Conservation (phyloP, 2,888 invertebrate genomes). For the Hydrotaea diabolus region DNA sequence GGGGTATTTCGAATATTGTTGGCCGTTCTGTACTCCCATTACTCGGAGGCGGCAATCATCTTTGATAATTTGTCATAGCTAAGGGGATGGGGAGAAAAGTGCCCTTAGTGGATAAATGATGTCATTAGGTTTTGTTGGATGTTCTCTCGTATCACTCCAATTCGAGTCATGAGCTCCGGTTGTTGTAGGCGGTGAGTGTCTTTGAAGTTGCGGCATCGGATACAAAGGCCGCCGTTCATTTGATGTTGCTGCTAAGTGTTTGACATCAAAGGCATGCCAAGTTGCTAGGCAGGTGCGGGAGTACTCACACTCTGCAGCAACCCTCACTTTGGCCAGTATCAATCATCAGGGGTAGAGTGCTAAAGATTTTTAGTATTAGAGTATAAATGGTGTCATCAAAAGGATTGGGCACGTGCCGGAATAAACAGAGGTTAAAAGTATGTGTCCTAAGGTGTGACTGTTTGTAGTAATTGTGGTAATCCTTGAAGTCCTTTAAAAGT, state of each 20-base stretch:
- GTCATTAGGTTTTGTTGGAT: no score
- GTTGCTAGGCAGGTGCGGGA: not conserved
- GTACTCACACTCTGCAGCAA: not conserved
- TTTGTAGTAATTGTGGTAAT: no score
- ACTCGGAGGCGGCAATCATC: not conserved
- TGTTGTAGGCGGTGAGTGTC: not conserved
- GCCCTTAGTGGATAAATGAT: not conserved
- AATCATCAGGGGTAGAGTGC: no score
- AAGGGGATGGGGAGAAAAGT: not conserved
- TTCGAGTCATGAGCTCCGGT: slow-evolving; percentile 10
- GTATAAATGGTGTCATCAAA: no score
- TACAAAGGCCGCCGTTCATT: not conserved
- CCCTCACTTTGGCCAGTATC: not conserved
- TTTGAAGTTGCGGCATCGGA: slow-evolving; percentile 6
- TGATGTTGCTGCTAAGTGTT: not conserved
- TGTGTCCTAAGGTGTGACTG: no score
- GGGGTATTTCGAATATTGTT: not conserved
- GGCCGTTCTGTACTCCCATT: not conserved
- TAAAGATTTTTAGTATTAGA: not conserved
- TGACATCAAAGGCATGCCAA: no score
- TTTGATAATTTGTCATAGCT: not conserved
- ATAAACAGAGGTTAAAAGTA: no score
- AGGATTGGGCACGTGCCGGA: not conserved
- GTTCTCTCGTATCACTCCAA: not conserved
- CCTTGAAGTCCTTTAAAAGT: no score